Evolutionary conservation across 2,888 invertebrate genomes (phyloP).

Genomic region (Hyposoter dolosus): DNA sequence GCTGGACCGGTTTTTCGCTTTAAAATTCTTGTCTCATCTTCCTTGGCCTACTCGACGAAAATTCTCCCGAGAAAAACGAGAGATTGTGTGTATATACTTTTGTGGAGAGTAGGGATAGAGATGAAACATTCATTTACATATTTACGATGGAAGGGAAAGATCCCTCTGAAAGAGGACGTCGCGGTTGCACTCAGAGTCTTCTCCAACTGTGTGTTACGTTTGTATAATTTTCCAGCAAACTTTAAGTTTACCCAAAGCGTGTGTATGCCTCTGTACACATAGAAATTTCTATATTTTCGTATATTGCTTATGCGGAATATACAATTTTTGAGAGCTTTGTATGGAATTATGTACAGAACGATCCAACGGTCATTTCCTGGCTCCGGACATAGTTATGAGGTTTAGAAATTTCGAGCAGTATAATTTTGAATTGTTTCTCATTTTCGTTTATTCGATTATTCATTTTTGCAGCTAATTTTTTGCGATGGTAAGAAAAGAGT

Average conservation of each 20-base stretch:
- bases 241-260: not conserved
- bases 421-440: not conserved
- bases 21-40: slow-evolving; percentile 34
- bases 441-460: not conserved
- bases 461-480: not conserved
- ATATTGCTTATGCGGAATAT: slow-evolving; percentile 5
- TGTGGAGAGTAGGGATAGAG: slow-evolving; percentile 17
- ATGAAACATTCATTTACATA: slow-evolving; percentile 54
- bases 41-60: slow-evolving; percentile 9
- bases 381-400: not conserved
- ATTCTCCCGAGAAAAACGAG: slow-evolving; percentile 2
- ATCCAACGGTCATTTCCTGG: not conserved
- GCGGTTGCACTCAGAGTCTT: slow-evolving; percentile 19
- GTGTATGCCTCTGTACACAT: not conserved
- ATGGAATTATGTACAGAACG: not conserved
- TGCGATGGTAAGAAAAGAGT: not conserved
- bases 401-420: not conserved
- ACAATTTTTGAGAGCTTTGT: not conserved
- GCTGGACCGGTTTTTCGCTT: slow-evolving; percentile 51
- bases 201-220: not conserved
- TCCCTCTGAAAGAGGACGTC: slow-evolving; percentile 19
- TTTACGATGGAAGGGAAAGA: slow-evolving; percentile 25
- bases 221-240: slow-evolving; percentile 9
- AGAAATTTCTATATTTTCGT: not conserved
- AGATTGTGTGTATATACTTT: not conserved